Evolutionary conservation across 2,113 vertebrate genomes (phyloP).

Genomic region (Malurus alboscapulatus): DNA sequence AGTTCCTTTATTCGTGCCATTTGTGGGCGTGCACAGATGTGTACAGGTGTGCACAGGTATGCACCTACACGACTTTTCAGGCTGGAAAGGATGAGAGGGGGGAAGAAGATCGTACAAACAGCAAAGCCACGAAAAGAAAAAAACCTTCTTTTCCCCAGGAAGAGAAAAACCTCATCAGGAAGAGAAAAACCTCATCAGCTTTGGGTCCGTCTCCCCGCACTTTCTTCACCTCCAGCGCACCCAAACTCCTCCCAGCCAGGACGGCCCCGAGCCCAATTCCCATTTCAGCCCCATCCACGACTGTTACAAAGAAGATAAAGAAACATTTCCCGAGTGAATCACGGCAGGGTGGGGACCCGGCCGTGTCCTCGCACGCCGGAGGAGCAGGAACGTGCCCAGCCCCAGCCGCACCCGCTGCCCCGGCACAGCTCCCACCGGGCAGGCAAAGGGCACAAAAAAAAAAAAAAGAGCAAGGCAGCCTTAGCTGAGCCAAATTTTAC

Average conservation of each 20-base stretch:
- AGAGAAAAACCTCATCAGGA: accelerated
- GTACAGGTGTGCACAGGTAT: background rate
- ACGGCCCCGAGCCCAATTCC: accelerated
- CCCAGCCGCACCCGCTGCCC: background rate
- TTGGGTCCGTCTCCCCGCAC: accelerated
- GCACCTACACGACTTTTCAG: accelerated
- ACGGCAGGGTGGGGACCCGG: background rate
- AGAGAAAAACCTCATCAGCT: background rate
- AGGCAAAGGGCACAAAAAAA: accelerated
- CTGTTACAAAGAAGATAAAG: background rate
- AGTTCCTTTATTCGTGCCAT: background rate
- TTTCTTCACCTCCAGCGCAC: background rate
- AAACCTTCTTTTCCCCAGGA: background rate
- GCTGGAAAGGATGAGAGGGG: background rate
- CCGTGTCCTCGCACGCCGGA: background rate
- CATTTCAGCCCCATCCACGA: background rate
- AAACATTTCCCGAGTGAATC: conserved; percentile 36
- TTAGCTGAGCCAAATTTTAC: background rate
- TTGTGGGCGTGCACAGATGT: too few relatives aligned
- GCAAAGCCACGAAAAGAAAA: background rate
- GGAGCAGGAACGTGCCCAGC: background rate
- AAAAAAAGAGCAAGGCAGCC: background rate
- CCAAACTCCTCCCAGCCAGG: accelerated
- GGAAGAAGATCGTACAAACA: background rate
- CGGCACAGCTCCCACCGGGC: background rate